Percentiles rank a stretch among this genome's conserved stretches.
phyloP scores from a whole-genome alignment of 2,113 vertebrate species.

The Corydoras maculifer region DNA sequence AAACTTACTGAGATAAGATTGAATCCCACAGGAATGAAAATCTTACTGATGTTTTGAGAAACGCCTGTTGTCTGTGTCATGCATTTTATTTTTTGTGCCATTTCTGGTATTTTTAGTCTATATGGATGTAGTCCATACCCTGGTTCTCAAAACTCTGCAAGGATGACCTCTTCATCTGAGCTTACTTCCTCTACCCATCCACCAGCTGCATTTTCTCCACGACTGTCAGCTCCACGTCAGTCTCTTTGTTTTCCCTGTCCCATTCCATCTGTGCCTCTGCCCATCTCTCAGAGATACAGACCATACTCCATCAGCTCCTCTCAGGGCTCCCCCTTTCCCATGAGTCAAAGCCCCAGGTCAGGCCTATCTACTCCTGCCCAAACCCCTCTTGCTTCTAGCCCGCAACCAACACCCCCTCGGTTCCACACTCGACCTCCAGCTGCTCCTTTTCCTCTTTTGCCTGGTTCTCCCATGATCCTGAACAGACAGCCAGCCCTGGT shows the following conservation, averaged over 20 bases:
- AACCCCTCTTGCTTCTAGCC: slow-evolving; percentile 54
- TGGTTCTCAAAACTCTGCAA: slow-evolving; percentile 58
- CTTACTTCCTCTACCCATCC: slow-evolving; percentile 57
- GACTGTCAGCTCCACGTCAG: slow-evolving; percentile 40
- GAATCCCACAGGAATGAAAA: too few species aligned
- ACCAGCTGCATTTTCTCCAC: slow-evolving; percentile 17
- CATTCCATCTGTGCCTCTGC: slow-evolving; percentile 61
- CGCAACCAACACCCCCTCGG: slow-evolving; percentile 58
- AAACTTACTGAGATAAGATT: too few species aligned
- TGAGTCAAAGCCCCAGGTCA: slow-evolving; percentile 51
- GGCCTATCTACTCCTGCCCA: slow-evolving; percentile 60
- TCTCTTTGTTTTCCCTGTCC: slow-evolving; percentile 41
- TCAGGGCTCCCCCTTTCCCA: slow-evolving; percentile 56
- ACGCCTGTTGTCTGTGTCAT: too few species aligned
- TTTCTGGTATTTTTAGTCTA: slow-evolving; percentile 78
- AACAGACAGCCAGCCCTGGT: slow-evolving; percentile 67
- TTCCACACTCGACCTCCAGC: slow-evolving; percentile 55
- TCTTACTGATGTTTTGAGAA: too few species aligned
- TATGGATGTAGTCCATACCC: slow-evolving; percentile 86
- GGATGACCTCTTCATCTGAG: slow-evolving; percentile 54
- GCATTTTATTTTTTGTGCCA: slow-evolving; percentile 18
- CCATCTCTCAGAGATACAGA: slow-evolving; percentile 78
- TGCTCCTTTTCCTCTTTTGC: slow-evolving; percentile 54
- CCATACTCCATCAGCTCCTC: slow-evolving; percentile 76
- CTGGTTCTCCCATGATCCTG: slow-evolving; percentile 65